Conservation (phyloP, 2,888 invertebrate genomes). For the Coecobrya sp. region DNA sequence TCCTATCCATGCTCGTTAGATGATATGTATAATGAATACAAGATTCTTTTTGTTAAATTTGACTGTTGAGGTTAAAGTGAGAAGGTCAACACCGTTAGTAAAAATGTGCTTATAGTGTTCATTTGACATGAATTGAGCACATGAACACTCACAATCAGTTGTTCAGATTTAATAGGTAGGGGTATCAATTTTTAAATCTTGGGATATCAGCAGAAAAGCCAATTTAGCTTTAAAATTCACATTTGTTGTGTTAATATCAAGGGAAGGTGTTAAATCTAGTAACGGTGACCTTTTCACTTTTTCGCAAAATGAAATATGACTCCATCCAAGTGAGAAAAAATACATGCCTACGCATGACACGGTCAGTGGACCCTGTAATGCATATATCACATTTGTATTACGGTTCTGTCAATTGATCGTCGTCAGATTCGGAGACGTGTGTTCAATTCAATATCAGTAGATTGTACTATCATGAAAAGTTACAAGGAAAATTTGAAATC, state of each 20-base stretch:
- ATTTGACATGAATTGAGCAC: no score
- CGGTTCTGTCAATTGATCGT: constrained; percentile 35
- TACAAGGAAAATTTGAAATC: neutral
- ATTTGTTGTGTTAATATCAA: neutral
- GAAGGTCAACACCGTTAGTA: no score
- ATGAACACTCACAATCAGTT: no score
- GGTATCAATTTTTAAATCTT: no score
- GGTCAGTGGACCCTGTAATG: constrained; percentile 75
- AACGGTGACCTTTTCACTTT: constrained; percentile 29
- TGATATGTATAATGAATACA: no score
- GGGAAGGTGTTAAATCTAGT: neutral
- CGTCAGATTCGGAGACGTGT: constrained; percentile 14
- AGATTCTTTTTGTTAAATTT: no score
- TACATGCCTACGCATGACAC: constrained; percentile 60
- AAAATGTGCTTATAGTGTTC: no score
- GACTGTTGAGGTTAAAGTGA: no score
- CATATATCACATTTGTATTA: constrained; percentile 37
- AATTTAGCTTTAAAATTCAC: neutral
- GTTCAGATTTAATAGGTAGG: no score
- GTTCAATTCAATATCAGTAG: neutral
- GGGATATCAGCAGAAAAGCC: no score
- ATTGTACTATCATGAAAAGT: neutral
- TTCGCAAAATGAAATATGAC: constrained; percentile 41
- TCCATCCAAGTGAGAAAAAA: constrained; percentile 61
- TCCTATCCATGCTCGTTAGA: no score